Percentiles rank a stretch among this genome's conserved stretches.
Conservation (phyloP, 2,113 vertebrate genomes). For the Casuarius casuarius region DNA sequence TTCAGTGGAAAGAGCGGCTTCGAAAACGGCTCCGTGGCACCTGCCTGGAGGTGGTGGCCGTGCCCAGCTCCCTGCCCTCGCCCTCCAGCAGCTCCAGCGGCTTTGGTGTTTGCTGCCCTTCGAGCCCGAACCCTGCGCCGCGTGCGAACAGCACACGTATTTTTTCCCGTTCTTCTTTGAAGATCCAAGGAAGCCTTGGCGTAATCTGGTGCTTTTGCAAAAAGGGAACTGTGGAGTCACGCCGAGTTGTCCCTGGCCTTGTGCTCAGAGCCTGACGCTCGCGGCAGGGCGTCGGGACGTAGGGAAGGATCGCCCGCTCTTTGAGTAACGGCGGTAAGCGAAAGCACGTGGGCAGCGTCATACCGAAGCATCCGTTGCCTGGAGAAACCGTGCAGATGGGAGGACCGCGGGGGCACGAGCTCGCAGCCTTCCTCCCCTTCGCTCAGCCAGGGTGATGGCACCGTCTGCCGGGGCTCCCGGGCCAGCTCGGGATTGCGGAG, state of each 20-base stretch:
- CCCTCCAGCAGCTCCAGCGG: no score
- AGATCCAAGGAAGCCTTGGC: rapidly evolving
- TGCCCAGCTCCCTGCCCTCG: no score
- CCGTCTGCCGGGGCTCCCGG: no score
- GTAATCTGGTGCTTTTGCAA: rapidly evolving
- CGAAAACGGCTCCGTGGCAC: no score
- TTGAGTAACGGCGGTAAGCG: not conserved
- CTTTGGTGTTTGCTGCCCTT: not conserved
- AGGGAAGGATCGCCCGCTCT: no score
- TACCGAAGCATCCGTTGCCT: rapidly evolving
- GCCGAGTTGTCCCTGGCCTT: not conserved
- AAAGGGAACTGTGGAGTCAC: not conserved
- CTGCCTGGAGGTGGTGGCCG: not conserved
- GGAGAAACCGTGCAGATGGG: no score
- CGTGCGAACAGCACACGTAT: rapidly evolving
- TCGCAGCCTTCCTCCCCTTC: no score
- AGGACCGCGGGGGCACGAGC: no score
- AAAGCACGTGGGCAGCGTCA: rapidly evolving
- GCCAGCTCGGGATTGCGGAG: not conserved
- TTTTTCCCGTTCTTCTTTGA: not conserved
- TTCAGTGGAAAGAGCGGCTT: not conserved
- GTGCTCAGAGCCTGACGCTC: not conserved
- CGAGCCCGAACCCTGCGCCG: not conserved
- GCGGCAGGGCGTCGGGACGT: not conserved
- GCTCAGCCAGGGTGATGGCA: no score